Conservation (phyloP, 1,140 invertebrate genomes). For the Eurosta solidaginis region DNA sequence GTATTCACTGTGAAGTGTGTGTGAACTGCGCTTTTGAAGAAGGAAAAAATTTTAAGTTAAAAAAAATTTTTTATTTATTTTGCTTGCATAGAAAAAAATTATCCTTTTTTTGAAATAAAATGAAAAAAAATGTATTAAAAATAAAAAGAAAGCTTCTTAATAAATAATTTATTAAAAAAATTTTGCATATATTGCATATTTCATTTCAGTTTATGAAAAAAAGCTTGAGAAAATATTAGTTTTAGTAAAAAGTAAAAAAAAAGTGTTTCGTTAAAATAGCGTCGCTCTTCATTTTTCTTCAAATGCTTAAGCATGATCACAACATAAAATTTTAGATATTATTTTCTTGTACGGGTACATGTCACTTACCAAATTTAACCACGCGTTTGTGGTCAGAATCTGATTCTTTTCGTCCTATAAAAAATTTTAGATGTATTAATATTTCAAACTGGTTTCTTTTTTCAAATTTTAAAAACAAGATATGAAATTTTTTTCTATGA, state of each 20-base stretch:
- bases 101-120: too few species aligned
- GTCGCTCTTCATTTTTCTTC: slow-evolving; percentile 11
- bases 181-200: too few species aligned
- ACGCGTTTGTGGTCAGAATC: slow-evolving; percentile 94
- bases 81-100: not conserved
- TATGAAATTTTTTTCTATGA: not conserved
- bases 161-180: too few species aligned
- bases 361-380: slow-evolving; percentile 95
- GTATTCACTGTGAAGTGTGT: not conserved
- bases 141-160: not conserved
- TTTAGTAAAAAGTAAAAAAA: too few species aligned
- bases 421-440: slow-evolving; percentile 32
- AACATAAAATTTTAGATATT: slow-evolving; percentile 24
- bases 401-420: slow-evolving; percentile 82
- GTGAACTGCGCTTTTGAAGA: not conserved
- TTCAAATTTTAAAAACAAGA: slow-evolving; percentile 26
- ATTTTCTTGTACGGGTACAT: slow-evolving; percentile 62
- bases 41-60: not conserved
- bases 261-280: not conserved
- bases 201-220: too few species aligned
- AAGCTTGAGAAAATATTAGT: too few species aligned
- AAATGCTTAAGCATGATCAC: not conserved
- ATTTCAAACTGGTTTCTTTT: slow-evolving; percentile 33
- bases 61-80: not conserved
- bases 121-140: not conserved